Conservation (phyloP, 2,797 vertebrate genomes). For the Nyctalus aviator region DNA sequence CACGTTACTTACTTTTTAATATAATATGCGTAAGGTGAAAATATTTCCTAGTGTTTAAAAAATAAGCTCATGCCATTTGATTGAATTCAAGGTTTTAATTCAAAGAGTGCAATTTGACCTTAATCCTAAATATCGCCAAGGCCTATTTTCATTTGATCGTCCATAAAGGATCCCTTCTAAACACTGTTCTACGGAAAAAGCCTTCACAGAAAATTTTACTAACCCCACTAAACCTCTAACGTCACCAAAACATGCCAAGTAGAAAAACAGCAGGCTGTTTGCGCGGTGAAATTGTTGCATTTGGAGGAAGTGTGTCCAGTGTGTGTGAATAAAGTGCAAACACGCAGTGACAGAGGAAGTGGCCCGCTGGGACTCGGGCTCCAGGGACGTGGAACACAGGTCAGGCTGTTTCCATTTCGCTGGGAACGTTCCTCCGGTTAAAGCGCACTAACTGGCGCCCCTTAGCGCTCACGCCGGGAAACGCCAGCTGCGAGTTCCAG, state of each 20-base stretch:
- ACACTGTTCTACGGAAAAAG: neutral
- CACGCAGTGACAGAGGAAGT: too few relatives aligned
- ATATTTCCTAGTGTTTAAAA: neutral
- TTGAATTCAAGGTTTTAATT: neutral
- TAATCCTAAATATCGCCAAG: neutral
- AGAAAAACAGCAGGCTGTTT: too few relatives aligned
- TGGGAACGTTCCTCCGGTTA: too few relatives aligned
- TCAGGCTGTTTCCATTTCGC: too few relatives aligned
- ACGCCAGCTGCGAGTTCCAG: slow-evolving; percentile 81
- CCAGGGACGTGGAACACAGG: too few relatives aligned
- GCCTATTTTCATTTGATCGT: neutral
- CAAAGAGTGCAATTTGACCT: neutral
- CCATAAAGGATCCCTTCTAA: neutral
- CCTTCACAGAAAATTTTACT: too few relatives aligned
- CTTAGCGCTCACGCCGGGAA: slow-evolving; percentile 88
- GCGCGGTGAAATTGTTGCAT: too few relatives aligned
- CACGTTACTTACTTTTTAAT: neutral
- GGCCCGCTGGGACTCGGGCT: too few relatives aligned
- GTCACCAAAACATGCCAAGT: too few relatives aligned
- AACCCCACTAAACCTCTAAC: too few relatives aligned
- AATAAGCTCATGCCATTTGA: neutral
- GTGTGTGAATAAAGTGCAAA: too few relatives aligned
- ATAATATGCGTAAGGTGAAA: neutral
- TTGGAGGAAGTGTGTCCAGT: too few relatives aligned
- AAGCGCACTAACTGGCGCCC: slow-evolving; percentile 85